Evolutionary conservation across 2,888 invertebrate species (phyloP).

Genomic region (Melieria omissa): DNA sequence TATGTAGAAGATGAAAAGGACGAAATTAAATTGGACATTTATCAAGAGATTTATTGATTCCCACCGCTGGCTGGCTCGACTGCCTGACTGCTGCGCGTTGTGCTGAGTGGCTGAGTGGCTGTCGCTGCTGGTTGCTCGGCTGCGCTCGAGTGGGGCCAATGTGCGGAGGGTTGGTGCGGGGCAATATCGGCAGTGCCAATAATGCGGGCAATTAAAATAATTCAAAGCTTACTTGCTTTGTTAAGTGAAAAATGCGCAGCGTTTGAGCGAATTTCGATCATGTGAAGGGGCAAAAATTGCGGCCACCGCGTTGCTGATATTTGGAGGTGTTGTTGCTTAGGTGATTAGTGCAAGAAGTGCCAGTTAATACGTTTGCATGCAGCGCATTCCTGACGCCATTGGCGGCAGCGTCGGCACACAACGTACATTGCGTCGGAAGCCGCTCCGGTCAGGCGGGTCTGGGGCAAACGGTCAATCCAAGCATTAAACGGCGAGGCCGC

Average conservation of each 20-base stretch:
- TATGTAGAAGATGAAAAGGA: conserved; percentile 55
- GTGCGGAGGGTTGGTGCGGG: neutral
- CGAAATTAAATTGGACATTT: conserved; percentile 64
- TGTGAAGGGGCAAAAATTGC: neutral
- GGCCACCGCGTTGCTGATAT: neutral
- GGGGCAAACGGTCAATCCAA: no score
- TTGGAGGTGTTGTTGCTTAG: neutral
- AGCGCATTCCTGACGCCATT: neutral
- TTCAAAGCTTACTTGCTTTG: conserved; percentile 22
- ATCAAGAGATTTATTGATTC: conserved; percentile 63
- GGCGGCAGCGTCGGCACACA: neutral
- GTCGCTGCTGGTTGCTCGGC: neutral
- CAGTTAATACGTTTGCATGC: conserved; percentile 6
- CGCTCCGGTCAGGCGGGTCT: no score
- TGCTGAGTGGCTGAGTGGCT: neutral
- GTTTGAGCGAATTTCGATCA: conserved; percentile 8
- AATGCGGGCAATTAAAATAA: conserved; percentile 37
- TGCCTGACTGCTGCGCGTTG: neutral
- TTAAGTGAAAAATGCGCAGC: neutral
- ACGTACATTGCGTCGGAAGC: no score
- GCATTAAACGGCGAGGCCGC: no score
- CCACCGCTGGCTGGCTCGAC: conserved; percentile 23
- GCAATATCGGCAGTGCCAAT: conserved; percentile 10
- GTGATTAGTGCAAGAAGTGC: conserved; percentile 7
- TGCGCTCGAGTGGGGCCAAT: neutral